Conservation (phyloP, 2,888 invertebrate genomes). For the Mythimna pallens region DNA sequence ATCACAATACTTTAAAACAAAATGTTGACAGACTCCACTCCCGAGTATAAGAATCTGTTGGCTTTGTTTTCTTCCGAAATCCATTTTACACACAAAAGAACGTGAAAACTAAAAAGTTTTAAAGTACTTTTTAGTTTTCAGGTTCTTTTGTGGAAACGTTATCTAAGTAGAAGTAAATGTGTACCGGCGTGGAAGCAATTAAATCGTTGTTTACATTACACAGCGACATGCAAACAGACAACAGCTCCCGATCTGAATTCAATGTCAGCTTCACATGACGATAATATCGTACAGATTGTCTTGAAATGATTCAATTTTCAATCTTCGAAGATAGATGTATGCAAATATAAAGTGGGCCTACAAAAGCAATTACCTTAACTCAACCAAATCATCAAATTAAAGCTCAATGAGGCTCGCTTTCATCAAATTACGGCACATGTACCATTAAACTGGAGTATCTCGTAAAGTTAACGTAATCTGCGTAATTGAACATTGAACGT, state of each 20-base stretch:
- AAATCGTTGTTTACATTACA: constrained; percentile 27
- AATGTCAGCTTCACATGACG: background rate
- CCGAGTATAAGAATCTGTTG: constrained; percentile 12
- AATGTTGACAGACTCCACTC: constrained; percentile 8
- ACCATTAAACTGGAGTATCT: constrained; percentile 38
- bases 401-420: constrained; percentile 29
- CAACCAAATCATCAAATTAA: constrained; percentile 36
- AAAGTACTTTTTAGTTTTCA: too few species aligned
- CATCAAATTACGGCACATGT: constrained; percentile 33
- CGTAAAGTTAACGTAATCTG: constrained; percentile 42
- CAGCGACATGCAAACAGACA: background rate
- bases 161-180: constrained; percentile 18
- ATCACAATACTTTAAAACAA: background rate
- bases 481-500: constrained; percentile 50
- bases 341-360: constrained; percentile 5
- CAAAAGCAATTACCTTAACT: constrained; percentile 37
- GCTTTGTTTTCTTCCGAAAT: constrained; percentile 34
- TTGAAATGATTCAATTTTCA: constrained; percentile 2
- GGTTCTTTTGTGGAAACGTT: constrained; percentile 14
- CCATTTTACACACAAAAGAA: constrained; percentile 16
- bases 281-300: constrained; percentile 7
- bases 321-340: background rate
- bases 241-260: constrained; percentile 16
- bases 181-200: constrained; percentile 20
- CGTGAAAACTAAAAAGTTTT: background rate